Base-by-base conservation (phyloP, 2,888 invertebrate species). In the Agonopterix arenella region DNA sequence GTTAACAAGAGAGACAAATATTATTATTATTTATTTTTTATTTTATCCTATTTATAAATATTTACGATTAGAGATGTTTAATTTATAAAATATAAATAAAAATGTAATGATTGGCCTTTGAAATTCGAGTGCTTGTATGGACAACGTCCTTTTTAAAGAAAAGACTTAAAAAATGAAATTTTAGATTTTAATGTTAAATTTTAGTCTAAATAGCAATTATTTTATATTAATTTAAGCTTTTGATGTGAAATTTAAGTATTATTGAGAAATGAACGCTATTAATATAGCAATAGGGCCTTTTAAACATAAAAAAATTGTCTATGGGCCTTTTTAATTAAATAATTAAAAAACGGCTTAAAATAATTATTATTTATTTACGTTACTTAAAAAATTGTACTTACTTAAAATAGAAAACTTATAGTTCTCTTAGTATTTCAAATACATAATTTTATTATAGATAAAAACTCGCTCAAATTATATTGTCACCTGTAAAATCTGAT, bases 101-200 rank as follows among this genome's bases (percentile, higher is more conserved):
- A 51, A 52, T 50, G 59, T 62, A 59, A 75, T 59, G 61, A 82
- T 84, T 83, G 84, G 85, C 84, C 86, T 84, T 86, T 77, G 56
- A 59, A 72, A 76, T 72, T 69, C 54, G 84, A 73, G 88, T 86
- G 88, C 85, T 86, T 82, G 77, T 59, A 60, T 52, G 88, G 84
- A 84, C 86, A 63, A 60, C 78, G 86, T 86, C 88, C 86, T 74
- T 2, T 64, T 62, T 61, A 76, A 70, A 66, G 75, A 85, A 86
- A 88, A 86, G 88, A 86, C 86, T 86, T 86, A 65, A 81, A 68
- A 38, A 71, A 76, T 76, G 72, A 82, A 85, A 84, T 76, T 80
- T 73, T 73, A 76, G 76, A 28, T 28, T 28, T 28, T 28, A 28
- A 28, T 28, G 28, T 28, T 28, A 28, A 28, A 28, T 28, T 28